Evolutionary conservation across 2,888 invertebrate species (phyloP).

Genomic region (Parnassius orleans): DNA sequence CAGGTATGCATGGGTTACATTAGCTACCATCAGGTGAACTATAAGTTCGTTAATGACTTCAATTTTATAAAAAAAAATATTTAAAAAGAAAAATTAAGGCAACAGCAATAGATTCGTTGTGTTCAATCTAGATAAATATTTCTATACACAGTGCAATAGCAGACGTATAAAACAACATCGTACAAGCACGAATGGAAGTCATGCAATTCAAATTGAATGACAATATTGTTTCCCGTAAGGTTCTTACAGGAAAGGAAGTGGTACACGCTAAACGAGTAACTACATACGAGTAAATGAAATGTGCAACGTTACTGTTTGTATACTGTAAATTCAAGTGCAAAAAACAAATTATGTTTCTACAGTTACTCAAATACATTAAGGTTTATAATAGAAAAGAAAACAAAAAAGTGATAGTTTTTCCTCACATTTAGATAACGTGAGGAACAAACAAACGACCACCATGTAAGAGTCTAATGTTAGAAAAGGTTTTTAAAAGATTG

Average conservation of each 20-base stretch:
- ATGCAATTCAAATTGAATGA: constrained; percentile 53
- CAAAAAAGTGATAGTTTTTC: too few species aligned
- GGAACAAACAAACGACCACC: too few species aligned
- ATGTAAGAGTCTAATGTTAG: too few species aligned
- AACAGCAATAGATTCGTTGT: constrained; percentile 1
- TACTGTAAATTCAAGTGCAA: background rate
- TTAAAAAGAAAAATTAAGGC: constrained; percentile 2
- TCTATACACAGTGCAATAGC: constrained; percentile 10
- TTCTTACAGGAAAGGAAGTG: constrained; percentile 22
- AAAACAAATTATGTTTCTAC: too few species aligned
- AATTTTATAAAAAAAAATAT: background rate
- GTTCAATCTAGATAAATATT: constrained; percentile 16
- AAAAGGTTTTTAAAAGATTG: too few species aligned
- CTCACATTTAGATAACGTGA: too few species aligned
- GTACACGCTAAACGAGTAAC: constrained; percentile 9
- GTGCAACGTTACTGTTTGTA: constrained; percentile 7
- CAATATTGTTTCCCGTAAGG: constrained; percentile 36
- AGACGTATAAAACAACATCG: constrained; percentile 23
- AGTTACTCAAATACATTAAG: too few species aligned
- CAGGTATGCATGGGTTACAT: too few species aligned
- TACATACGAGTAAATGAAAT: constrained; percentile 11
- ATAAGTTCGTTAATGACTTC: too few species aligned
- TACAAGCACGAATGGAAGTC: constrained; percentile 38
- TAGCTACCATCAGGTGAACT: too few species aligned
- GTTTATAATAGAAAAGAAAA: too few species aligned